These are phyloP conservation scores for Drosophila triauraria DNA, from an alignment of 1,140 invertebrate genomes.

Conservation along the genomic window DNA sequence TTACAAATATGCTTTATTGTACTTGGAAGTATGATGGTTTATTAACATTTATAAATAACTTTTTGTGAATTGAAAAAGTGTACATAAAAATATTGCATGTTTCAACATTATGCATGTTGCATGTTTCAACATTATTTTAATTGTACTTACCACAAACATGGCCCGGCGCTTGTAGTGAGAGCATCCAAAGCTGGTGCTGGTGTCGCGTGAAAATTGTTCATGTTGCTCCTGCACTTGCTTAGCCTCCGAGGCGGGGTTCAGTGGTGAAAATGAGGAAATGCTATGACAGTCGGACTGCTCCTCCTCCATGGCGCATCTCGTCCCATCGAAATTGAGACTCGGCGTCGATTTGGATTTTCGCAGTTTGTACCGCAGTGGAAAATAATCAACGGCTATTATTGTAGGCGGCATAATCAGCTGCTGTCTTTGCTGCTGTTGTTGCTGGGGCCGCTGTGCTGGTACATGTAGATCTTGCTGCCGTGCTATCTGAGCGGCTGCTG, in stretches of 20 bases:
- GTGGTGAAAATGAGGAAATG: slow-evolving; percentile 1
- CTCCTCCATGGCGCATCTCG: slow-evolving; percentile 31
- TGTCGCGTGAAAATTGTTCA: slow-evolving; percentile 14
- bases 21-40: neutral
- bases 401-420: slow-evolving; percentile 53
- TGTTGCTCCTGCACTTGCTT: slow-evolving; percentile 31
- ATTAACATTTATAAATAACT: neutral
- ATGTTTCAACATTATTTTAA: neutral
- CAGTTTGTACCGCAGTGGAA: slow-evolving; percentile 34
- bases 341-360: slow-evolving; percentile 76
- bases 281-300: slow-evolving; percentile 21
- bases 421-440: slow-evolving; percentile 27
- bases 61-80: neutral
- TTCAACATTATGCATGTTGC: neutral
- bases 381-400: slow-evolving; percentile 27
- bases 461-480: slow-evolving; percentile 10
- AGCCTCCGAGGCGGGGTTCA: slow-evolving; percentile 49
- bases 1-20: neutral
- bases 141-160: slow-evolving; percentile 91
- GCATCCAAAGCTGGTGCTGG: slow-evolving; percentile 86
- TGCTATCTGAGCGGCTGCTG: slow-evolving; percentile 34
- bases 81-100: neutral
- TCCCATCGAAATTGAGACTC: slow-evolving; percentile 52
- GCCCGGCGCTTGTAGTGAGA: slow-evolving; percentile 92
- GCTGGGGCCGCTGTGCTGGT: slow-evolving; percentile 22